Conservation (phyloP, 1,140 invertebrate genomes). For the Manduca sexta region DNA sequence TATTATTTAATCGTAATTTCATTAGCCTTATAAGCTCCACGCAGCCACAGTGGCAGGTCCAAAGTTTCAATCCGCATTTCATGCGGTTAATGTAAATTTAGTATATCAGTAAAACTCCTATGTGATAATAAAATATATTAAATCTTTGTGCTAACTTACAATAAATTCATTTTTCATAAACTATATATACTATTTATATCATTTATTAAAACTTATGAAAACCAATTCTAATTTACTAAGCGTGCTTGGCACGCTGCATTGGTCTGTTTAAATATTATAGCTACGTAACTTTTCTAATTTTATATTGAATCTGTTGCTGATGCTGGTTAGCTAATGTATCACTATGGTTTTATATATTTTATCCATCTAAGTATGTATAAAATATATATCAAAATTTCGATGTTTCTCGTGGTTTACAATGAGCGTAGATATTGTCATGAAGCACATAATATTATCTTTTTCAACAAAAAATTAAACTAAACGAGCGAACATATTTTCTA, state of each 20-base stretch:
- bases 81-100: constrained; percentile 62
- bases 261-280: constrained; percentile 49
- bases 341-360: constrained; percentile 32
- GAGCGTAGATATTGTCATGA: constrained; percentile 50
- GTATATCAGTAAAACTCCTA: constrained; percentile 67
- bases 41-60: constrained; percentile 43
- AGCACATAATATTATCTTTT: constrained; percentile 24
- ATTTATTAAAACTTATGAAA: constrained; percentile 46
- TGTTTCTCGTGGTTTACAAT: constrained; percentile 38
- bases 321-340: constrained; percentile 31
- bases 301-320: constrained; percentile 23
- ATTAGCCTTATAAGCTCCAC: constrained; percentile 39
- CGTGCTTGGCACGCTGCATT: constrained; percentile 59
- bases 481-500: no score
- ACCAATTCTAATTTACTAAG: constrained; percentile 49
- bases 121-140: constrained; percentile 73
- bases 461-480: no score
- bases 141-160: constrained; percentile 73
- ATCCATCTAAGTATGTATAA: constrained; percentile 6
- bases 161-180: constrained; percentile 70
- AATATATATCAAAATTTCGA: constrained; percentile 54
- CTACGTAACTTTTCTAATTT: no score
- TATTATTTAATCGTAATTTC: no score
- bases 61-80: constrained; percentile 50
- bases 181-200: constrained; percentile 56